Conservation (phyloP, 2,797 vertebrate species). For the Schizopygopsis pylzovi region DNA sequence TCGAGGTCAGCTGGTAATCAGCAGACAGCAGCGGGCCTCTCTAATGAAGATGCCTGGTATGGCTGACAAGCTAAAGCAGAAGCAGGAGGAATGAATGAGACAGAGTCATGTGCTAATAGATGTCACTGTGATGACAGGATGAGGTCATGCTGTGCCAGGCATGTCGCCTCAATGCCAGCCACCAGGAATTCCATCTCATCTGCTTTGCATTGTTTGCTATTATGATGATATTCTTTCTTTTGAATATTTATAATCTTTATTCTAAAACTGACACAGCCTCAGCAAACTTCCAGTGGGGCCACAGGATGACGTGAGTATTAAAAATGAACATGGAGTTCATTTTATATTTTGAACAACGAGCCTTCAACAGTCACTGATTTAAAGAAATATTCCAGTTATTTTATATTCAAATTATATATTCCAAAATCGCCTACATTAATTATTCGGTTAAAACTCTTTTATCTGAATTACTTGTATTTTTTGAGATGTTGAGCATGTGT, state of each 20-base stretch:
- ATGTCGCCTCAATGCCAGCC: slow-evolving; percentile 25
- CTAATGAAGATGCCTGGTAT: slow-evolving; percentile 56
- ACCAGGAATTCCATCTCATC: neutral
- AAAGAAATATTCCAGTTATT: neutral
- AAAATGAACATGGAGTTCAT: no score
- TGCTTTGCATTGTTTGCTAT: slow-evolving; percentile 17
- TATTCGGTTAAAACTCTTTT: neutral
- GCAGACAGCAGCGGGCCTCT: slow-evolving; percentile 35
- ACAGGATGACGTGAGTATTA: no score
- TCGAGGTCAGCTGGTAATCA: slow-evolving; percentile 45
- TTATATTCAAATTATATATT: neutral
- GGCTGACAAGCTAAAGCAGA: slow-evolving; percentile 29
- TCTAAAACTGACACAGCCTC: no score
- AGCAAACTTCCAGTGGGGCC: neutral
- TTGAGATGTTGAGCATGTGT: neutral
- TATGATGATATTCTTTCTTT: neutral
- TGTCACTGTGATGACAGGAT: slow-evolving; percentile 43
- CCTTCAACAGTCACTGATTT: neutral
- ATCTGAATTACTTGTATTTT: neutral
- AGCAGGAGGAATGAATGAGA: neutral
- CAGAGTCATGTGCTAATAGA: slow-evolving; percentile 39
- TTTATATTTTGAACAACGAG: no score
- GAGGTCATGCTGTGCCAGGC: slow-evolving; percentile 27
- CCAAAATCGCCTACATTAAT: neutral
- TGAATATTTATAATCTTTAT: neutral